These are phyloP conservation scores for Chromoteleia sp. DNA, from an alignment of 2,888 invertebrate species.

Conservation along the genomic window DNA sequence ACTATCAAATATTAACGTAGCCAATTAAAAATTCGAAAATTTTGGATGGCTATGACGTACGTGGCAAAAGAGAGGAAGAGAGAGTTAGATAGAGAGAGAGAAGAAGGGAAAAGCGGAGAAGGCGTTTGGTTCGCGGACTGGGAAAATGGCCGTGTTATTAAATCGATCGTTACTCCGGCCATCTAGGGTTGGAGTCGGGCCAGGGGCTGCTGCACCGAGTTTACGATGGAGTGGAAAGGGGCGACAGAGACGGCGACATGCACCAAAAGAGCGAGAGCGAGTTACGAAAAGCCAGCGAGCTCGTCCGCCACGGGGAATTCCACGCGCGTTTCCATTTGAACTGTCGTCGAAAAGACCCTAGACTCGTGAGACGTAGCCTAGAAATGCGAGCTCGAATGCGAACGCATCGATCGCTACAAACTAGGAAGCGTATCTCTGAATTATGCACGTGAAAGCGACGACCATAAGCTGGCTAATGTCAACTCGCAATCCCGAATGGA, in stretches of 20 bases:
- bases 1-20: too few relatives aligned
- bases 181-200: constrained; percentile 75
- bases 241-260: constrained; percentile 34
- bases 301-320: constrained; percentile 39
- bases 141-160: constrained; percentile 84
- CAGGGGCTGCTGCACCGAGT: constrained; percentile 74
- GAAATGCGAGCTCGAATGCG: constrained; percentile 49
- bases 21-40: too few relatives aligned
- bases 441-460: constrained; percentile 50
- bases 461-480: constrained; percentile 26
- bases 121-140: constrained; percentile 75
- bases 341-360: constrained; percentile 54
- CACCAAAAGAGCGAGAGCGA: constrained; percentile 26
- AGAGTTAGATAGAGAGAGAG: constrained; percentile 54
- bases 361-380: constrained; percentile 56
- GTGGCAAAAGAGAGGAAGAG: constrained; percentile 43
- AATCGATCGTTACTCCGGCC: constrained; percentile 81
- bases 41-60: too few relatives aligned
- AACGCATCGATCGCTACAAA: constrained; percentile 56
- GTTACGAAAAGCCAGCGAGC: constrained; percentile 26
- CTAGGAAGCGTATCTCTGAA: constrained; percentile 52
- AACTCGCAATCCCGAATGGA: constrained; percentile 1
- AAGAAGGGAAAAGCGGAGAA: constrained; percentile 65
- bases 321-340: constrained; percentile 38
- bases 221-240: constrained; percentile 70